A percentile compares a stretch with the other conserved stretches of the same genome.
These are phyloP conservation scores for Pseudopodoces humilis DNA, from an alignment of 2,113 vertebrate species.

Conservation along the genomic window DNA sequence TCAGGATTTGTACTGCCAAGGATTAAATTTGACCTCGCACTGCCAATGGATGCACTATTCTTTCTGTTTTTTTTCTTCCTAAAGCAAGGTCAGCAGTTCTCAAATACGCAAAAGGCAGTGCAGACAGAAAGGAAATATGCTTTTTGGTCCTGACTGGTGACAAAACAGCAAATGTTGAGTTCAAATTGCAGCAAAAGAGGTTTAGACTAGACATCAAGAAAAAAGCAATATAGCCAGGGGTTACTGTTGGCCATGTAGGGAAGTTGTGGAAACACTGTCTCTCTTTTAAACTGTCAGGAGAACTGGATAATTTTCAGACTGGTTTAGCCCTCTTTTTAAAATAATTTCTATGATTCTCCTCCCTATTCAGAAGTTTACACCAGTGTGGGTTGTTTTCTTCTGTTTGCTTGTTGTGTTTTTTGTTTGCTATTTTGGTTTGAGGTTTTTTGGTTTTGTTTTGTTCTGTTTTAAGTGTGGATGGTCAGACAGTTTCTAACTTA, in stretches of 20 bases:
- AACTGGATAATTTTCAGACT: background rate
- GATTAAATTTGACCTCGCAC: background rate
- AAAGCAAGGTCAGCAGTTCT: background rate
- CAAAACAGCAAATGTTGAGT: background rate
- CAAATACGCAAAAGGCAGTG: background rate
- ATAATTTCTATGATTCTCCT: background rate
- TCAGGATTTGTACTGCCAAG: background rate
- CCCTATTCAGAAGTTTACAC: background rate
- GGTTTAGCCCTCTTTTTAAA: background rate
- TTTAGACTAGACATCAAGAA: background rate
- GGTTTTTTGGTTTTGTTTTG: background rate
- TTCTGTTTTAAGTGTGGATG: background rate
- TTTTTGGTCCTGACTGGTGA: background rate
- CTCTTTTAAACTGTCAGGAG: background rate
- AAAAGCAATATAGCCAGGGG: background rate
- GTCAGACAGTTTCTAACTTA: background rate
- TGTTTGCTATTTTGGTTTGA: background rate
- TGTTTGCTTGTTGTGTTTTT: background rate
- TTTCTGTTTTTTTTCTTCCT: background rate
- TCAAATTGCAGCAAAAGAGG: background rate
- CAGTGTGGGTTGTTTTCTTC: no score
- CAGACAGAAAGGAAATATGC: background rate
- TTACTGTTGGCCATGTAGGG: background rate
- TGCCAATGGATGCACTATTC: background rate
- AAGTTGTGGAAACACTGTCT: background rate